Percentiles rank a stretch among this genome's conserved stretches.
phyloP scores from a whole-genome alignment of 1,140 invertebrate species.

The Paraescarpia echinospica region DNA sequence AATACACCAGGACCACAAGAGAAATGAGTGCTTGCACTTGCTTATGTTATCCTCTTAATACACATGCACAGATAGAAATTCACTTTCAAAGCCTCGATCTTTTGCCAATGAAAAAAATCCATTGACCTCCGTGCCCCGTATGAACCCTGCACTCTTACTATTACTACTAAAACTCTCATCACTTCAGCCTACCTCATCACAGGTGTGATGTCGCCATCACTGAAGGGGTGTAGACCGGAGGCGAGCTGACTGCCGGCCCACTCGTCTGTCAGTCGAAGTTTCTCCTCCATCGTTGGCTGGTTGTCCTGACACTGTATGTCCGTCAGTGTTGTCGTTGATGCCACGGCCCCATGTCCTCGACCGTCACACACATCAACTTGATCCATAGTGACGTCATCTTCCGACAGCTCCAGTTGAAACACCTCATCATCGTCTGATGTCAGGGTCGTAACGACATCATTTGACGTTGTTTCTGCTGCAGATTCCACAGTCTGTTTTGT shows the following conservation, averaged over 20 bases:
- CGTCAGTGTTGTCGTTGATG: background rate
- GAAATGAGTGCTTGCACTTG: too few relatives aligned
- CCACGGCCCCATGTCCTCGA: background rate
- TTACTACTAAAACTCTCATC: background rate
- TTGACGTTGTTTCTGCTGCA: background rate
- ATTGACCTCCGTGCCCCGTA: too few relatives aligned
- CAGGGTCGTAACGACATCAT: background rate
- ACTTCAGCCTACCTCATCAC: slow-evolving; percentile 61
- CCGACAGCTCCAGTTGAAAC: slow-evolving; percentile 22
- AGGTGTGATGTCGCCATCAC: slow-evolving; percentile 81
- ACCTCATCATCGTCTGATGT: slow-evolving; percentile 8
- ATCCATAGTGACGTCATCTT: background rate
- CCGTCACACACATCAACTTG: background rate
- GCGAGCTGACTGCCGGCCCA: slow-evolving; percentile 43
- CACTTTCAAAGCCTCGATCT: too few relatives aligned
- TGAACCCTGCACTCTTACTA: too few relatives aligned
- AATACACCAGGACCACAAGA: too few relatives aligned
- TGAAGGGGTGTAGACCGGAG: slow-evolving; percentile 82
- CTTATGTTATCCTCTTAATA: too few relatives aligned
- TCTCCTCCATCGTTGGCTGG: slow-evolving; percentile 1
- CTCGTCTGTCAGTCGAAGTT: slow-evolving; percentile 25
- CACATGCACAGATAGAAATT: too few relatives aligned
- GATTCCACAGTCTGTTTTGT: background rate
- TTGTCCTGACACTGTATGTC: background rate
- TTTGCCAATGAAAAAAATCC: too few relatives aligned